phyloP scores from a whole-genome alignment of 2,888 invertebrate species.

The Chrysopilus asiliformis region DNA sequence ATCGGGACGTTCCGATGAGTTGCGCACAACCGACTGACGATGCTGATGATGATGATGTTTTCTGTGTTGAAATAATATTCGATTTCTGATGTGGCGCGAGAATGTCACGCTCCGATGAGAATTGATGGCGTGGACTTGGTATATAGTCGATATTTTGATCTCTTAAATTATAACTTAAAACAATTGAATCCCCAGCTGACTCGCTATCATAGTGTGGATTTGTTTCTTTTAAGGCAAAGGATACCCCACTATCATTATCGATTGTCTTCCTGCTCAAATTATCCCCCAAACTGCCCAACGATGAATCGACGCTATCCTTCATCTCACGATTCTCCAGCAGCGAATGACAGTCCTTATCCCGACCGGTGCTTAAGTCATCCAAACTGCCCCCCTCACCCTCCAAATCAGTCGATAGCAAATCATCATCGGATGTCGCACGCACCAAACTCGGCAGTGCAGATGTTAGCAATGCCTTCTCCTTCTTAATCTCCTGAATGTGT shows the following conservation, averaged over 20 bases:
- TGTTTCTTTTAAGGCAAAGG: constrained; percentile 6
- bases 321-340: constrained; percentile 17
- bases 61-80: constrained; percentile 5
- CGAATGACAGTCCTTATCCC: constrained; percentile 19
- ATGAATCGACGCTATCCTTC: constrained; percentile 20
- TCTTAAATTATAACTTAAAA: constrained; percentile 21
- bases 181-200: constrained; percentile 17
- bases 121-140: constrained; percentile 16
- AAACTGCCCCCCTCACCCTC: constrained; percentile 57
- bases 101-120: constrained; percentile 14
- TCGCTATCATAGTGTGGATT: constrained; percentile 14
- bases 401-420: constrained; percentile 65
- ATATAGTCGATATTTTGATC: constrained; percentile 23
- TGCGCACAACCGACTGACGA: no score
- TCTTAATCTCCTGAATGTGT: constrained; percentile 67
- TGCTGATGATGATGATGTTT: constrained; percentile 12
- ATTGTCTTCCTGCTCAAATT: constrained; percentile 12
- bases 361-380: constrained; percentile 39
- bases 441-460: constrained; percentile 67
- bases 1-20: constrained; percentile 13
- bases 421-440: constrained; percentile 77
- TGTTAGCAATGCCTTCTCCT: constrained; percentile 68
- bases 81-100: constrained; percentile 5
- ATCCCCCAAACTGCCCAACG: constrained; percentile 16
- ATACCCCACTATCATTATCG: constrained; percentile 10